These are phyloP conservation scores for Phoxinus phoxinus DNA, from an alignment of 2,113 vertebrate genomes.

Conservation along the genomic window DNA sequence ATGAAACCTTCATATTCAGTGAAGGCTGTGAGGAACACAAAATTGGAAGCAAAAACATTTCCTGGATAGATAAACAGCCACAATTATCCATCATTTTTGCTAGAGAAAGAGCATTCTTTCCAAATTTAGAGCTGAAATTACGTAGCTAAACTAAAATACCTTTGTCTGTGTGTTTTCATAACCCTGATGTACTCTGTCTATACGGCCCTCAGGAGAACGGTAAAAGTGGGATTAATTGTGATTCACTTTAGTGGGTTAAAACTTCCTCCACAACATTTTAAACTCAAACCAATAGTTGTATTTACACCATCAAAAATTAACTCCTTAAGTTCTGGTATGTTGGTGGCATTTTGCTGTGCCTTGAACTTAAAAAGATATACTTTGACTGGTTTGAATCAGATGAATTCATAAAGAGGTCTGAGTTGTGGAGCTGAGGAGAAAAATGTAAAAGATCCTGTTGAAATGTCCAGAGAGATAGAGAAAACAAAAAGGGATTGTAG, in stretches of 20 bases:
- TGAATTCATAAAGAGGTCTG: not conserved
- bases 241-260: not conserved
- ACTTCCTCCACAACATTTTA: not conserved
- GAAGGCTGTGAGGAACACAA: not conserved
- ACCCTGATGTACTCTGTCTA: not conserved
- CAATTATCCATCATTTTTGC: not conserved
- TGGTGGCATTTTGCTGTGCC: not conserved
- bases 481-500: slow-evolving; percentile 21
- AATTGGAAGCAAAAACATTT: slow-evolving; percentile 29
- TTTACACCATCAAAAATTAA: slow-evolving; percentile 12
- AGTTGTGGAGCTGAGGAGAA: not conserved
- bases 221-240: not conserved
- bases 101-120: slow-evolving; percentile 2
- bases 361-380: not conserved
- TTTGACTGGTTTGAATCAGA: not conserved
- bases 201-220: not conserved
- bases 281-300: not conserved
- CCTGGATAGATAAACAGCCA: not conserved
- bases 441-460: slow-evolving; percentile 26
- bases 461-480: slow-evolving; percentile 37
- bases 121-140: slow-evolving; percentile 27
- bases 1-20: not conserved
- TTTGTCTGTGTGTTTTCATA: not conserved
- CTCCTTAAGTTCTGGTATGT: not conserved
- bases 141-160: slow-evolving; percentile 18